Percentiles rank a stretch among this genome's conserved stretches.
Conservation (phyloP, 2,888 invertebrate species). For the Sesia apiformis region DNA sequence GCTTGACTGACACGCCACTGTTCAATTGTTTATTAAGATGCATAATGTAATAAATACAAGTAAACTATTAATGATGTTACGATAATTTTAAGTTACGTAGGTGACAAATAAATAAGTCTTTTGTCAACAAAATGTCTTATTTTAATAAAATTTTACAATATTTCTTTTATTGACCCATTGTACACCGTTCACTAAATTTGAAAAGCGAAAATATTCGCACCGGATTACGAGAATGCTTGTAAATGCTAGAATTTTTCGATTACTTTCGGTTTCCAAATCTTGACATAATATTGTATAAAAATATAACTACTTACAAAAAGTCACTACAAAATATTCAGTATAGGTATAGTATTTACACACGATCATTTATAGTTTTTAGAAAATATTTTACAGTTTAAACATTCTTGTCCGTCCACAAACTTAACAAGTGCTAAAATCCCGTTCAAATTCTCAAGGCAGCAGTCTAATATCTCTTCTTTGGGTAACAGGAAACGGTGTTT, state of each 20-base stretch:
- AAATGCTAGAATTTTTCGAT: no score
- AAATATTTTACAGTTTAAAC: slow-evolving; percentile 33
- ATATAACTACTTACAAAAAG: background rate
- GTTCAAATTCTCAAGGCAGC: slow-evolving; percentile 44
- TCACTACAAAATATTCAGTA: background rate
- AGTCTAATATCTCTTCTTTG: slow-evolving; percentile 44
- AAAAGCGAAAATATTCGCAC: no score
- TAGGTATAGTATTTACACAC: slow-evolving; percentile 10
- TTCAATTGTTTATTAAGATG: no score
- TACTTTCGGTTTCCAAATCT: no score
- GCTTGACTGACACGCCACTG: no score
- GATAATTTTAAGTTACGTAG: background rate
- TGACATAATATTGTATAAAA: background rate
- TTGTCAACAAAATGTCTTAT: background rate
- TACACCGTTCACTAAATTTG: no score
- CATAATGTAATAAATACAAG: no score
- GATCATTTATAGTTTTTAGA: slow-evolving; percentile 8
- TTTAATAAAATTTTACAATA: no score
- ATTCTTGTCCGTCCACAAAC: slow-evolving; percentile 45
- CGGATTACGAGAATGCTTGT: no score
- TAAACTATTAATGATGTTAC: no score
- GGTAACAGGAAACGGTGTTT: slow-evolving; percentile 46
- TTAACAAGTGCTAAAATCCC: slow-evolving; percentile 42
- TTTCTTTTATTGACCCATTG: no score
- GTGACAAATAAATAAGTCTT: background rate